phyloP scores from a whole-genome alignment of 2,888 invertebrate species.

The Scaptomyza polygonia region DNA sequence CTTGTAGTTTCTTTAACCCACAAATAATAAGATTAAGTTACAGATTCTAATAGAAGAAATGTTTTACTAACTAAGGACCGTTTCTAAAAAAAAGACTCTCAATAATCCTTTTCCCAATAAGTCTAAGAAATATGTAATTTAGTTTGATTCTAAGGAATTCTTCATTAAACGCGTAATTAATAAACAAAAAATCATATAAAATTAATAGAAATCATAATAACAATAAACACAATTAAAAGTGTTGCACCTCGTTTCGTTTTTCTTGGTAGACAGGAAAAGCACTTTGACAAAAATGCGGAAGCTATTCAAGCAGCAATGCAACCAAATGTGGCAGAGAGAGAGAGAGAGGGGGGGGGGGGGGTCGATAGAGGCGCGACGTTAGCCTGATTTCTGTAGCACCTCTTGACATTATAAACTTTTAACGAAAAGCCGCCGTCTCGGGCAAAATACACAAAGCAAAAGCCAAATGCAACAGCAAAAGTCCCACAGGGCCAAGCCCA shows the following conservation, averaged over 20 bases:
- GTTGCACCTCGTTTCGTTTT: neutral
- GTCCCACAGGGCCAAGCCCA: slow-evolving; percentile 9
- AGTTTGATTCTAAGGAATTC: no score
- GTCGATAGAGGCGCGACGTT: slow-evolving; percentile 46
- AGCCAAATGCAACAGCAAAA: neutral
- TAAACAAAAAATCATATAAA: no score
- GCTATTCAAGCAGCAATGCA: slow-evolving; percentile 39
- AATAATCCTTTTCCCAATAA: no score
- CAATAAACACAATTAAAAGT: neutral
- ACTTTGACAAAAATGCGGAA: slow-evolving; percentile 32
- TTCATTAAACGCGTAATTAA: no score
- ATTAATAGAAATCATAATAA: neutral
- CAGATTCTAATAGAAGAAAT: no score
- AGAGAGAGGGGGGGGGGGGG: slow-evolving; percentile 9
- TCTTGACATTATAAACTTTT: slow-evolving; percentile 67
- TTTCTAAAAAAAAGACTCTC: no score
- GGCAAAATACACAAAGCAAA: slow-evolving; percentile 18
- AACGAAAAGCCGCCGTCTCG: slow-evolving; percentile 50
- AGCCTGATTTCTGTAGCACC: slow-evolving; percentile 65
- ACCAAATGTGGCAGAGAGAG: slow-evolving; percentile 36
- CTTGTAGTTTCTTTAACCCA: neutral
- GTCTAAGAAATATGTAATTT: no score
- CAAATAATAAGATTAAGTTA: no score
- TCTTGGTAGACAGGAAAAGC: neutral
- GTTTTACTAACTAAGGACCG: no score